These are phyloP conservation scores for Orthonyx spaldingii DNA, from an alignment of 2,113 vertebrate genomes.

Conservation along the genomic window DNA sequence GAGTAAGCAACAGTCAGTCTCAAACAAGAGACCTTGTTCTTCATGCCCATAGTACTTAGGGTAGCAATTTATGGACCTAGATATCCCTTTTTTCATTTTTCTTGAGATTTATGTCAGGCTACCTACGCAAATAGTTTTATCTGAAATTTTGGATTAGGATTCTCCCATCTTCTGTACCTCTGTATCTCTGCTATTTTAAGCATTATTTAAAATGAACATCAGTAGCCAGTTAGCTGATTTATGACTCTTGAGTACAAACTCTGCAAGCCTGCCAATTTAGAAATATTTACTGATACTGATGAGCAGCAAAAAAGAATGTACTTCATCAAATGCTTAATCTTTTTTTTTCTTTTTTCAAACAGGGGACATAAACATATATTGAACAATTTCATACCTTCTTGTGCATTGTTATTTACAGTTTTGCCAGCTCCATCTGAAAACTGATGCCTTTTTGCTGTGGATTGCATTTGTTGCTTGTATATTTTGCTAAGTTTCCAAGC, in stretches of 20 bases:
- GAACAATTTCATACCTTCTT: background rate
- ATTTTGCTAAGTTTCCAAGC: background rate
- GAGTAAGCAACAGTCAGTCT: background rate
- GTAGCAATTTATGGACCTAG: background rate
- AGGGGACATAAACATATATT: background rate
- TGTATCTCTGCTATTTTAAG: background rate
- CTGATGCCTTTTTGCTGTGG: background rate
- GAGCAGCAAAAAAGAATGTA: background rate
- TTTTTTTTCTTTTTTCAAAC: background rate
- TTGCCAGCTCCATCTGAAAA: background rate
- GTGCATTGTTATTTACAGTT: background rate
- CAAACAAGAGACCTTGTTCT: background rate
- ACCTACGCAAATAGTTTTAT: background rate
- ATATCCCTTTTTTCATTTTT: background rate
- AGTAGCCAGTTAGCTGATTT: background rate
- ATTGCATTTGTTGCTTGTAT: background rate
- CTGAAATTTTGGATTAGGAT: background rate
- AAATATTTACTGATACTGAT: background rate
- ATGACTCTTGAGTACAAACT: background rate
- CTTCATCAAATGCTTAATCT: background rate
- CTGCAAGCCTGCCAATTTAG: background rate
- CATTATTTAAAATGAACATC: background rate
- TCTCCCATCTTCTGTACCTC: background rate
- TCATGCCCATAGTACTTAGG: background rate
- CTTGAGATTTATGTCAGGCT: background rate